Evolutionary conservation across 2,113 vertebrate species (phyloP).

Genomic region (Pitta sordida): DNA sequence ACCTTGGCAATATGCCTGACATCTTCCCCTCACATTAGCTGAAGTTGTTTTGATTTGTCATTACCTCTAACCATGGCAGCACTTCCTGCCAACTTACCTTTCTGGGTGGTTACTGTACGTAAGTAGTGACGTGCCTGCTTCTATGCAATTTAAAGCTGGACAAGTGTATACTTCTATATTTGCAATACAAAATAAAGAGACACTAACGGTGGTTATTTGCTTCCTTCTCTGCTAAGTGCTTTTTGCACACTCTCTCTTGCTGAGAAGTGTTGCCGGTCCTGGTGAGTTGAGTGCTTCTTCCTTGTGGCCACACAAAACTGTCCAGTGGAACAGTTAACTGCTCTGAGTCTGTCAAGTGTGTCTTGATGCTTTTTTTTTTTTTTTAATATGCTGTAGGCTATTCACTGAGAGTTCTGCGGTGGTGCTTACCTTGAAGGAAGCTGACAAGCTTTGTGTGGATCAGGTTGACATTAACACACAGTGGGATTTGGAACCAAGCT

Average conservation of each 20-base stretch:
- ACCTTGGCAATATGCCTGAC: background rate
- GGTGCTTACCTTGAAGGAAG: background rate
- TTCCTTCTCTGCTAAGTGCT: background rate
- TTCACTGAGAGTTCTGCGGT: background rate
- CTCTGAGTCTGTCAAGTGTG: background rate
- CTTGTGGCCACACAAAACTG: background rate
- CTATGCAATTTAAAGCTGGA: constrained; percentile 71
- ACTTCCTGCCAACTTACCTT: background rate
- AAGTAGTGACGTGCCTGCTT: background rate
- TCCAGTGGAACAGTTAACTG: background rate
- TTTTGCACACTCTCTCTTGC: background rate
- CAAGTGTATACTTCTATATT: constrained; percentile 51
- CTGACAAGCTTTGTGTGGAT: background rate
- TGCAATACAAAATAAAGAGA: constrained; percentile 72
- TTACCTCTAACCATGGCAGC: background rate
- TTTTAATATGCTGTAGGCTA: background rate
- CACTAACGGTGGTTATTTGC: background rate
- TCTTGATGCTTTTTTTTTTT: background rate
- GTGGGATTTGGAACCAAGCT: background rate
- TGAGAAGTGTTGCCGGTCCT: background rate
- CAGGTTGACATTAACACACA: background rate
- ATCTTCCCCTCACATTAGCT: background rate
- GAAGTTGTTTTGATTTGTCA: background rate
- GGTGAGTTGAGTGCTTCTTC: background rate
- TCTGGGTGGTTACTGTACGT: background rate